Evolutionary conservation across 2,797 vertebrate species (phyloP).

Genomic region (Sebastes hubbsi): DNA sequence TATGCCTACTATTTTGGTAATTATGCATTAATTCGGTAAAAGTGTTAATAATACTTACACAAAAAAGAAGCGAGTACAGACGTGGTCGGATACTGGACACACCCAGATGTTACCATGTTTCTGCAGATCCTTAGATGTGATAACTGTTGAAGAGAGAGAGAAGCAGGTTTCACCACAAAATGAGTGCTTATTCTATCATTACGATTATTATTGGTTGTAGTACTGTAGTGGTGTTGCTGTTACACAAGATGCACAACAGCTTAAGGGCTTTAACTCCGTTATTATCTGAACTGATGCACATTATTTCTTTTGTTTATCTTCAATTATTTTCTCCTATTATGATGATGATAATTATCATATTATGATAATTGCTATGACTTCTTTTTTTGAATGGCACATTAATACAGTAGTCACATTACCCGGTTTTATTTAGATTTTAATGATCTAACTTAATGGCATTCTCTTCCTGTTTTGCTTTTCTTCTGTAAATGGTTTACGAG

Average conservation of each 20-base stretch:
- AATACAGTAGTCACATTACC: neutral
- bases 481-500: neutral
- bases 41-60: conserved; percentile 87
- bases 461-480: neutral
- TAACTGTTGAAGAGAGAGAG: conserved; percentile 84
- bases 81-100: conserved; percentile 98
- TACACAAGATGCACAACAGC: neutral
- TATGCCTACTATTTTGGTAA: neutral
- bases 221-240: neutral
- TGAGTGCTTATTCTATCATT: neutral
- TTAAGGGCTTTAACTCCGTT: neutral
- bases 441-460: neutral
- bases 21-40: neutral
- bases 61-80: conserved; percentile 99
- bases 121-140: conserved; percentile 99
- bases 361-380: neutral
- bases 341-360: neutral
- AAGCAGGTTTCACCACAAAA: neutral
- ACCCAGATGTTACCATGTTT: conserved; percentile 99
- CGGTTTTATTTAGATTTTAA: neutral
- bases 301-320: neutral
- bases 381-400: neutral
- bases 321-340: neutral
- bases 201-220: neutral
- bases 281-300: neutral